These are phyloP conservation scores for Aproaerema taeniolella DNA, from an alignment of 2,888 invertebrate species.

Conservation along the genomic window DNA sequence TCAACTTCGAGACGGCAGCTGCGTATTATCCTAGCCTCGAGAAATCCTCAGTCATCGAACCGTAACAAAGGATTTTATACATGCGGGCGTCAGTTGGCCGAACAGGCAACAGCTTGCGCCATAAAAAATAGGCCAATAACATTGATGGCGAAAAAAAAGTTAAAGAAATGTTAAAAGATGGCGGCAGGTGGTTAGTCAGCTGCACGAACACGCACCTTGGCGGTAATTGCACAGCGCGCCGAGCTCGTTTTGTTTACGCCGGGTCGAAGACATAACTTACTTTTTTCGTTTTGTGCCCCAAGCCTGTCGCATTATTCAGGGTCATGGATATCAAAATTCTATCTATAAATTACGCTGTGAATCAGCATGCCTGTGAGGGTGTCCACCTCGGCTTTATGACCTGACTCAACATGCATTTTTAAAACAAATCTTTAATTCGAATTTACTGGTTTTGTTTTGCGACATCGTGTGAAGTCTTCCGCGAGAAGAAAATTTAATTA, in stretches of 20 bases:
- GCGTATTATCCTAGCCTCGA: slow-evolving; percentile 55
- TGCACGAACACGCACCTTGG: slow-evolving; percentile 70
- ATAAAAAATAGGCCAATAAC: slow-evolving; percentile 77
- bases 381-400: slow-evolving; percentile 10
- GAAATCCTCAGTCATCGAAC: slow-evolving; percentile 31
- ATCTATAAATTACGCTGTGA: slow-evolving; percentile 13
- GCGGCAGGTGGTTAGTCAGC: slow-evolving; percentile 70
- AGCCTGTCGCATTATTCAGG: slow-evolving; percentile 16
- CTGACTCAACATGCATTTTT: too few relatives aligned
- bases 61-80: slow-evolving; percentile 46
- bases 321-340: slow-evolving; percentile 18
- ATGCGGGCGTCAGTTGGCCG: slow-evolving; percentile 62
- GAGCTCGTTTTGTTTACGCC: slow-evolving; percentile 51
- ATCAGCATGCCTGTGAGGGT: slow-evolving; percentile 14
- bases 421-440: too few relatives aligned
- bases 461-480: too few relatives aligned
- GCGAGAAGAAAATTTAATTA: too few relatives aligned
- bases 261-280: slow-evolving; percentile 29
- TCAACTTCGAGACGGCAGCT: slow-evolving; percentile 51
- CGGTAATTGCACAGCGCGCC: slow-evolving; percentile 59
- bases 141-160: slow-evolving; percentile 68
- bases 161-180: slow-evolving; percentile 69
- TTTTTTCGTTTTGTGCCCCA: slow-evolving; percentile 14
- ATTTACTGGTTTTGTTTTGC: too few relatives aligned
- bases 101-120: slow-evolving; percentile 60